Conservation (phyloP, 2,888 invertebrate genomes). For the Tillus elongatus region DNA sequence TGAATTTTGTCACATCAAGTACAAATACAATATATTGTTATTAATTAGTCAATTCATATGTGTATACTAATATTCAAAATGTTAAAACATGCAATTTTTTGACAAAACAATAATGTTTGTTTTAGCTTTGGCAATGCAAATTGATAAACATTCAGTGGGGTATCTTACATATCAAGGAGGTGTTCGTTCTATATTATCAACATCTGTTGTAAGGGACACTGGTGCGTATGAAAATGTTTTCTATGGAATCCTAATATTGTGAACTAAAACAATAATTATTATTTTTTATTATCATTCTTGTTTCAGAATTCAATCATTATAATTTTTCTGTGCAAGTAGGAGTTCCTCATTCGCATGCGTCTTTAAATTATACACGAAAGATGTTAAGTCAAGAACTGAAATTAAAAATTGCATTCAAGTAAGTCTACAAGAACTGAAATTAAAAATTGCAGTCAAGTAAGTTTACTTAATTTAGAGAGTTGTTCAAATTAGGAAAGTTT, state of each 20-base stretch:
- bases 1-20: no score
- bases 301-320: slow-evolving; percentile 40
- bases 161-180: slow-evolving; percentile 76
- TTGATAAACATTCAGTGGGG: slow-evolving; percentile 81
- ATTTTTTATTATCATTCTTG: slow-evolving; percentile 8
- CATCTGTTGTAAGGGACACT: slow-evolving; percentile 70
- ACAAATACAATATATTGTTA: no score
- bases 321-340: slow-evolving; percentile 72
- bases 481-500: no score
- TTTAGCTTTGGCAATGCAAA: slow-evolving; percentile 70
- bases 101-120: no score
- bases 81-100: no score
- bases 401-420: slow-evolving; percentile 70
- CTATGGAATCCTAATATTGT: neutral
- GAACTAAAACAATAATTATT: no score
- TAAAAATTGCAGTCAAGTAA: slow-evolving; percentile 77
- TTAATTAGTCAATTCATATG: no score
- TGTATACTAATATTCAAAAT: no score
- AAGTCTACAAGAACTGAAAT: no score
- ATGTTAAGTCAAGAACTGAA: slow-evolving; percentile 71
- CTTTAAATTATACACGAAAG: slow-evolving; percentile 69
- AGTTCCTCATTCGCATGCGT: slow-evolving; percentile 69
- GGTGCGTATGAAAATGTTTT: slow-evolving; percentile 47
- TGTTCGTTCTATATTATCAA: slow-evolving; percentile 65
- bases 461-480: no score